phyloP scores from a whole-genome alignment of 2,888 invertebrate species.

The Muscina levida region DNA sequence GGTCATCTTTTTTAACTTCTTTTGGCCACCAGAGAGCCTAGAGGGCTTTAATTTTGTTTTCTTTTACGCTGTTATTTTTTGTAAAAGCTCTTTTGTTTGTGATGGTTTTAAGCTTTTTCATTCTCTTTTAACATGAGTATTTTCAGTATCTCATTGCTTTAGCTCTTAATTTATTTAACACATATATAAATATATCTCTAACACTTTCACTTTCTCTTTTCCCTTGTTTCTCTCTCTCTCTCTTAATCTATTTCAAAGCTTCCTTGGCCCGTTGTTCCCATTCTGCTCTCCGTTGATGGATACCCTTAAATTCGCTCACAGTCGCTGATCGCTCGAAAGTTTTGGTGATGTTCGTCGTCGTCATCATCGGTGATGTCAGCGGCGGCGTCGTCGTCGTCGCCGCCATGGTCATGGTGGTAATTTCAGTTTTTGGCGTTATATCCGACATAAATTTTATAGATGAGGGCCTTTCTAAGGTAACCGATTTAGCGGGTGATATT shows the following conservation, averaged over 20 bases:
- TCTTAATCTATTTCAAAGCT: slow-evolving; percentile 78
- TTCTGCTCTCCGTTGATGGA: slow-evolving; percentile 87
- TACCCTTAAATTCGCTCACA: slow-evolving; percentile 83
- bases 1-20: too few species aligned
- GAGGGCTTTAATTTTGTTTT: too few species aligned
- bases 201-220: slow-evolving; percentile 42
- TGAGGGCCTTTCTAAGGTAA: slow-evolving; percentile 63
- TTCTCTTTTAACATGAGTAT: background rate
- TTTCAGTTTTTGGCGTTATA: slow-evolving; percentile 53
- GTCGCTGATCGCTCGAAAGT: slow-evolving; percentile 77
- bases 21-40: too few species aligned
- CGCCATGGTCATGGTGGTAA: slow-evolving; percentile 30
- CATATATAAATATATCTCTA: too few species aligned
- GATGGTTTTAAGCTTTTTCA: background rate
- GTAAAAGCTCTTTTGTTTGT: slow-evolving; percentile 1
- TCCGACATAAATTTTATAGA: slow-evolving; percentile 48
- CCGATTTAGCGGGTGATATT: slow-evolving; percentile 46
- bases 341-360: slow-evolving; percentile 65
- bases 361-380: slow-evolving; percentile 50
- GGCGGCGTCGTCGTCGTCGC: slow-evolving; percentile 34
- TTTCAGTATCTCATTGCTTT: background rate
- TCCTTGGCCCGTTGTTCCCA: slow-evolving; percentile 90
- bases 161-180: background rate
- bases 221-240: slow-evolving; percentile 18
- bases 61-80: too few species aligned